A percentile compares a stretch with the other conserved stretches of the same genome.
These are phyloP conservation scores for Leptinotarsa defecta DNA, from an alignment of 1,140 invertebrate species.

Conservation along the genomic window DNA sequence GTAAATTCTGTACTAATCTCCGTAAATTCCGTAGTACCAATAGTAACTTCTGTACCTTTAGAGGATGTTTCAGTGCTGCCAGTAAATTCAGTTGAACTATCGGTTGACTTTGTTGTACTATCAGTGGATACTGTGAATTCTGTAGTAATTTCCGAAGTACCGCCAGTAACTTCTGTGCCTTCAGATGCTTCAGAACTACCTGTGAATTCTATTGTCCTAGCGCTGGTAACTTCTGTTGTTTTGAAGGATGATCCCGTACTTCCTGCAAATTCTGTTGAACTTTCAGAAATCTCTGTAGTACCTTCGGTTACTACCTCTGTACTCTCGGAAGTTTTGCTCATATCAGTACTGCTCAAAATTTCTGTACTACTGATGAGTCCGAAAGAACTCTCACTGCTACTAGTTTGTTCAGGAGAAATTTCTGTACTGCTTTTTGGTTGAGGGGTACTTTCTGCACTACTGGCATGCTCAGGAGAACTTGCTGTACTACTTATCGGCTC, in stretches of 20 bases:
- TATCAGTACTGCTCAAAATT: constrained; percentile 22
- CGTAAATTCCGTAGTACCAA: constrained; percentile 27
- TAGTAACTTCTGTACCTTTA: constrained; percentile 6
- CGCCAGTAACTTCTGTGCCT: constrained; percentile 31
- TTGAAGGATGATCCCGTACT: constrained; percentile 1
- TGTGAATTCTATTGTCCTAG: constrained; percentile 26
- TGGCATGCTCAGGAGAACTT: neutral
- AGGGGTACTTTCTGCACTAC: constrained; percentile 25
- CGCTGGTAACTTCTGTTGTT: constrained; percentile 27
- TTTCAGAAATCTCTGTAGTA: constrained; percentile 7
- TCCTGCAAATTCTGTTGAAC: constrained; percentile 23
- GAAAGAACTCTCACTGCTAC: constrained; percentile 8
- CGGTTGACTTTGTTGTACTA: constrained; percentile 32
- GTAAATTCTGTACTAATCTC: constrained; percentile 34
- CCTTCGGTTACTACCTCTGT: constrained; percentile 17
- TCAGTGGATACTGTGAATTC: constrained; percentile 15
- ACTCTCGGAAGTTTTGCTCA: constrained; percentile 18
- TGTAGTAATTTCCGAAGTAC: neutral
- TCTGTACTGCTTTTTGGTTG: constrained; percentile 17
- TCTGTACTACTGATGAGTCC: constrained; percentile 18
- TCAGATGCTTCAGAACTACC: constrained; percentile 37
- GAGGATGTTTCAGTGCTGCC: constrained; percentile 31
- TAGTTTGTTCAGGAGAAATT: neutral
- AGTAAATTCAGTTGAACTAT: constrained; percentile 32
- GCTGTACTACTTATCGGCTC: constrained; percentile 21